These are phyloP conservation scores for Polyergus mexicanus DNA, from an alignment of 1,140 invertebrate genomes.

Conservation along the genomic window DNA sequence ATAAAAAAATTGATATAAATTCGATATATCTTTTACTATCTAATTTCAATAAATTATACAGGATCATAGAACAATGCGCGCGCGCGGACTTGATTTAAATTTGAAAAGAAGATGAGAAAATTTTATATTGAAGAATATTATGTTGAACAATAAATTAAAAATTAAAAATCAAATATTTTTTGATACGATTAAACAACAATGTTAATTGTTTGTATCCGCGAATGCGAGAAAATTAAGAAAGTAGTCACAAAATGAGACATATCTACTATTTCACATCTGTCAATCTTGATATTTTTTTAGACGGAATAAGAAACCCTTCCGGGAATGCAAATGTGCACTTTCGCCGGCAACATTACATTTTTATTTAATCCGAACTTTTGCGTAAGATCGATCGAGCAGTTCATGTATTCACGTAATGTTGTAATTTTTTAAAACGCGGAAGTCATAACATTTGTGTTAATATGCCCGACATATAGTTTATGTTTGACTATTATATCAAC, in stretches of 20 bases:
- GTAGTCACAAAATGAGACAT: not conserved
- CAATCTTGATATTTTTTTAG: not conserved
- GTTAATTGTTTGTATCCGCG: not conserved
- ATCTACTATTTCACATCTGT: not conserved
- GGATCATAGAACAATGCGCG: not conserved
- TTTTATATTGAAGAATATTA: not conserved
- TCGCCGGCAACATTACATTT: not conserved
- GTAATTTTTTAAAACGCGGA: not conserved
- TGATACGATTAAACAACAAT: not conserved
- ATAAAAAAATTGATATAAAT: no score
- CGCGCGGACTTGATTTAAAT: not conserved
- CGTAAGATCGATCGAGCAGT: not conserved
- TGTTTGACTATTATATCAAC: not conserved
- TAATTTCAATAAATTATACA: not conserved
- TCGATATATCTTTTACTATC: no score
- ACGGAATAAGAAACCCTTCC: not conserved
- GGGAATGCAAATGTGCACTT: not conserved
- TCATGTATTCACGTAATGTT: not conserved
- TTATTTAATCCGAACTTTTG: not conserved
- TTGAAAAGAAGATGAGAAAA: not conserved
- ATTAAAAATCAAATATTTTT: not conserved
- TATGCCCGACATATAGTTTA: not conserved
- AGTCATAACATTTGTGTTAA: not conserved
- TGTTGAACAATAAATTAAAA: not conserved
- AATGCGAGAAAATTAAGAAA: not conserved